phyloP scores from a whole-genome alignment of 2,888 invertebrate genomes.

The Papilio demoleus region DNA sequence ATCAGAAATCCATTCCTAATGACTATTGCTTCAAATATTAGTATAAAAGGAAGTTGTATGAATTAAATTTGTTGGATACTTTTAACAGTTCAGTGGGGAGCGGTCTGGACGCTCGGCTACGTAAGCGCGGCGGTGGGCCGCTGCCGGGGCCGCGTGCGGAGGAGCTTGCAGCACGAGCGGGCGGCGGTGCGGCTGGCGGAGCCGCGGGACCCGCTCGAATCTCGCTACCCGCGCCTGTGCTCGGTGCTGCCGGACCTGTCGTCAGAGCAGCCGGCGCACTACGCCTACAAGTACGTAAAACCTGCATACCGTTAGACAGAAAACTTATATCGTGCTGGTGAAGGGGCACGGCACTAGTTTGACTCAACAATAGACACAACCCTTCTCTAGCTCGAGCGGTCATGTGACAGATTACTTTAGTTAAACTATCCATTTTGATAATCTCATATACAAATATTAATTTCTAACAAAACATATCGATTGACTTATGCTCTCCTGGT shows the following conservation, averaged over 20 bases:
- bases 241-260: slow-evolving; percentile 73
- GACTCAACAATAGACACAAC: too few relatives aligned
- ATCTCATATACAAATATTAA: too few relatives aligned
- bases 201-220: slow-evolving; percentile 46
- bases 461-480: too few relatives aligned
- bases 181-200: slow-evolving; percentile 39
- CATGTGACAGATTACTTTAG: too few relatives aligned
- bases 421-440: too few relatives aligned
- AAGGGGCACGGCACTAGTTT: too few relatives aligned
- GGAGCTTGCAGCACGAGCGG: slow-evolving; percentile 50
- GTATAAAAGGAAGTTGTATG: background rate
- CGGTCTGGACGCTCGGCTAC: slow-evolving; percentile 69
- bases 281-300: slow-evolving; percentile 75
- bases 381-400: too few relatives aligned
- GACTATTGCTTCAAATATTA: too few relatives aligned
- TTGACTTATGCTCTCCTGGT: background rate
- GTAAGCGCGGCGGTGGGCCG: slow-evolving; percentile 61
- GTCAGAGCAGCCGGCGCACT: slow-evolving; percentile 73
- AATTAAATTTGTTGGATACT: background rate
- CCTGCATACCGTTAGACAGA: too few relatives aligned
- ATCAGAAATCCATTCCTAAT: too few relatives aligned
- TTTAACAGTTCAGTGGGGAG: slow-evolving; percentile 48
- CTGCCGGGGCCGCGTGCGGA: slow-evolving; percentile 70
- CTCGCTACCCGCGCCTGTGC: slow-evolving; percentile 54
- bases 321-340: too few relatives aligned